Base-by-base conservation (phyloP, 2,113 vertebrate species). In the Danionella cerebrum region DNA sequence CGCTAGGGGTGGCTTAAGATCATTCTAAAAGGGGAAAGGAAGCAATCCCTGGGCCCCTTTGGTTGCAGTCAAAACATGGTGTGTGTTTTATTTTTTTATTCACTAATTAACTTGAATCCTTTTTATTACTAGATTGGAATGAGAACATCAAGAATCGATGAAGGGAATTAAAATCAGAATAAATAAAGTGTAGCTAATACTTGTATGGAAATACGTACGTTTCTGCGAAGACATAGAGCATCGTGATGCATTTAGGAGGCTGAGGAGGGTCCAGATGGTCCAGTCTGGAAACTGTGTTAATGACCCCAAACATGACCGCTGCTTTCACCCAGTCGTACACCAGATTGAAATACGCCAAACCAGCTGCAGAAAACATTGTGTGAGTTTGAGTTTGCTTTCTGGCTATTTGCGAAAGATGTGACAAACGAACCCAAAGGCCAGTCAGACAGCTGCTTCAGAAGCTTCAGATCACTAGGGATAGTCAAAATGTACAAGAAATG, bases 271-370 rank as follows among this genome's bases (percentile, higher is more conserved):
- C 93, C 72, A 99, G 73, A 78, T 99, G 94, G 78, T 98, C 96
- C 25, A 99, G 86, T 31, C 87, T 90, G 0, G 96, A 84, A 0
- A 99, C 91, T 0, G 94, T 97, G 85, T 95, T 97, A 77, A 87
- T 90, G 8, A 99, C 87, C 0, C 96, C 94, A 7, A 99, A 99
- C 88, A 99, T 93, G 60, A 97, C 90, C 0, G 94, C 94, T 0
- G 96, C 83, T 74, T 99, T 99, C 78, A 98, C 90, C 96, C 96
- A 99, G 78, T 99, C 96, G 0, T 98, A 99, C 72, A 98, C 92
- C 84, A 99, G 76, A 82, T 99, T 99, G 33, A 89, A 94, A 67
- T 99, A 99, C 11, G 96, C 96, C 71, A 99, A 74, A 66, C 93
- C 94, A 75, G 93, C 96, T 98, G 78, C n/a, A 44, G 47, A 5